phyloP scores from a whole-genome alignment of 1,140 invertebrate genomes.

The Apis laboriosa region DNA sequence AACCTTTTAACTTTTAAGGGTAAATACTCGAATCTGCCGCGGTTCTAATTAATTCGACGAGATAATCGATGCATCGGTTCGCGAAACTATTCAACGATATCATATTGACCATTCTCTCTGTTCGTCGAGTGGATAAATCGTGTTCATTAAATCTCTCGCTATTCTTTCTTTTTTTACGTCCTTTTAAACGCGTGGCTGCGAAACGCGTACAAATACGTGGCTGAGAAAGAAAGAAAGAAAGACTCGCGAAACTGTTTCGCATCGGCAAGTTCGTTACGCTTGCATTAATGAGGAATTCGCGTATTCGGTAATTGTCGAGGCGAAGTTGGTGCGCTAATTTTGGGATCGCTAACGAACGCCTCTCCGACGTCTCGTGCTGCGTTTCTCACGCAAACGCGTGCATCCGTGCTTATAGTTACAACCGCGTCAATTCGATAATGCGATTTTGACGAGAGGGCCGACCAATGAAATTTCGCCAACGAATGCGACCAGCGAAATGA shows the following conservation, averaged over 20 bases:
- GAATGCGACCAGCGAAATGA: conserved; percentile 54
- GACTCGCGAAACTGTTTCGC: not conserved
- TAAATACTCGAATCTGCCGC: not conserved
- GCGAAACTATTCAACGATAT: not conserved
- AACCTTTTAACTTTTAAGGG: too few species aligned
- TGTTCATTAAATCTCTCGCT: not conserved
- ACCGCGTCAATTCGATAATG: conserved; percentile 53
- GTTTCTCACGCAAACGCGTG: not conserved
- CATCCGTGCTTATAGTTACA: conserved; percentile 17
- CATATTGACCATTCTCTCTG: not conserved
- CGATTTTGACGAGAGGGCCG: conserved; percentile 48
- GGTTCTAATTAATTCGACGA: not conserved
- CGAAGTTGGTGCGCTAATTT: not conserved
- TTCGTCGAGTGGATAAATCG: not conserved
- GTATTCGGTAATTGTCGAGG: not conserved
- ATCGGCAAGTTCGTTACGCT: not conserved
- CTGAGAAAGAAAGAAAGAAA: not conserved
- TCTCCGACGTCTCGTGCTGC: not conserved
- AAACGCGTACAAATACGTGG: too few species aligned
- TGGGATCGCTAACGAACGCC: conserved; percentile 25
- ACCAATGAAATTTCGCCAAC: conserved; percentile 50
- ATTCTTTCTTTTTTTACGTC: too few species aligned
- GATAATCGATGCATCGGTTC: too few species aligned
- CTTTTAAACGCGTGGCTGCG: too few species aligned
- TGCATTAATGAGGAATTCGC: conserved; percentile 17